A percentile compares a stretch with the other conserved stretches of the same genome.
These are phyloP conservation scores for Holacanthus passer DNA, from an alignment of 2,113 vertebrate genomes.

Conservation along the genomic window DNA sequence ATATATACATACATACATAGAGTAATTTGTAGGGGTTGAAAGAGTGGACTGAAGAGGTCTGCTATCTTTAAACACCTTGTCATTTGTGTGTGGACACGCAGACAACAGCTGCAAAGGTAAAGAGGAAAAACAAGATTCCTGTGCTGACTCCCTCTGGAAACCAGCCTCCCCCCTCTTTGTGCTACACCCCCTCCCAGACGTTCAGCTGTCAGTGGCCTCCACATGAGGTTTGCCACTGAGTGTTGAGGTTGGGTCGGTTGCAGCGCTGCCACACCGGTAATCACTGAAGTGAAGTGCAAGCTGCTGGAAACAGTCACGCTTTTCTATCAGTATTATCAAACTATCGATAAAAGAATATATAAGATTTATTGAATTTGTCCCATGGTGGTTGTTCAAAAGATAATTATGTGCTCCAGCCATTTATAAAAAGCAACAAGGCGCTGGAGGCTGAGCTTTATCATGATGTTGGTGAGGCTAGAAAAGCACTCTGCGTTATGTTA, in stretches of 20 bases:
- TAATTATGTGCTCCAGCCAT: background rate
- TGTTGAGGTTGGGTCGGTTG: slow-evolving; percentile 31
- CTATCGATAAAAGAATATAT: background rate
- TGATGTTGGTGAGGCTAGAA: background rate
- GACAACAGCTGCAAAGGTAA: slow-evolving; percentile 62
- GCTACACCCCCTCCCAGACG: background rate
- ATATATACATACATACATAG: too few relatives aligned
- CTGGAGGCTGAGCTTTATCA: slow-evolving; percentile 1
- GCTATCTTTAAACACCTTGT: slow-evolving; percentile 50
- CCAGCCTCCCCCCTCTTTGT: too few relatives aligned
- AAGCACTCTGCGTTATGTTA: background rate
- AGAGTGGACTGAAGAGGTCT: background rate
- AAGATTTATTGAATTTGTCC: background rate
- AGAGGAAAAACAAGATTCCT: slow-evolving; percentile 38
- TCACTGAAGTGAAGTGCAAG: background rate
- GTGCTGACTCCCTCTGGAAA: slow-evolving; percentile 29
- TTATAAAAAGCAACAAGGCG: slow-evolving; percentile 23
- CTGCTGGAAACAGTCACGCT: background rate
- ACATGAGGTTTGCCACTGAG: slow-evolving; percentile 20
- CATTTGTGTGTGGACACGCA: slow-evolving; percentile 28
- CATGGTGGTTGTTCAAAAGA: background rate
- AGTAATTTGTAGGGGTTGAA: background rate
- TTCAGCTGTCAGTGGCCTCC: slow-evolving; percentile 48
- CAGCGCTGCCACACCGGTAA: background rate
- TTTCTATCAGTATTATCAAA: background rate